Percentiles rank a stretch among this genome's conserved stretches.
Conservation (phyloP, 30 jellyfish, hydroid and myxozoan genomes). For the Euphysa ruthae region DNA sequence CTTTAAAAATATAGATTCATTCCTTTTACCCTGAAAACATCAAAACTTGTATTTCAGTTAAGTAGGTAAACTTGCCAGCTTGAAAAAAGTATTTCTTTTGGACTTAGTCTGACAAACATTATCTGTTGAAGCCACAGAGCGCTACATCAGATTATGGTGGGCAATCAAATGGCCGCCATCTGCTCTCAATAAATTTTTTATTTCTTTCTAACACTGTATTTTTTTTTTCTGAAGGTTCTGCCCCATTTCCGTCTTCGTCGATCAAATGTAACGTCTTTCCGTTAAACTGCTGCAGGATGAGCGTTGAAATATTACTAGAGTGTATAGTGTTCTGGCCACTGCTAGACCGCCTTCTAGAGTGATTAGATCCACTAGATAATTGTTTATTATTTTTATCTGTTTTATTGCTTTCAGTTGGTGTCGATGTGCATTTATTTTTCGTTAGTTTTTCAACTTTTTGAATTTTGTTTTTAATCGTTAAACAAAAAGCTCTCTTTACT, state of each 20-base stretch:
- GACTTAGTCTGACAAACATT: too few species aligned
- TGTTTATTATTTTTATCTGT: not conserved
- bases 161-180: not conserved
- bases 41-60: too few species aligned
- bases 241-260: not conserved
- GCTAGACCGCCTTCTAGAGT: not conserved
- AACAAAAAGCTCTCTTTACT: not conserved
- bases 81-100: too few species aligned
- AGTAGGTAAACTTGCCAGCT: too few species aligned
- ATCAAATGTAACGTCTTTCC: not conserved
- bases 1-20: too few species aligned
- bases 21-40: too few species aligned
- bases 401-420: not conserved
- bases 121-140: too few species aligned
- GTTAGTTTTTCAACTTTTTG: not conserved
- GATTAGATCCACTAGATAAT: not conserved
- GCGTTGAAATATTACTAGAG: not conserved
- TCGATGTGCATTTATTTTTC: not conserved
- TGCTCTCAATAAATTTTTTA: not conserved
- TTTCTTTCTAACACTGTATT: not conserved
- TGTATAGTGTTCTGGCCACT: not conserved
- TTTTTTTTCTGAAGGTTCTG: not conserved
- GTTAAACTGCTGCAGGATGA: not conserved
- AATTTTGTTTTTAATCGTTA: not conserved
- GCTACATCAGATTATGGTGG: slow-evolving; percentile 3